phyloP scores from a whole-genome alignment of 2,113 vertebrate genomes.

The Chaetops frenatus region DNA sequence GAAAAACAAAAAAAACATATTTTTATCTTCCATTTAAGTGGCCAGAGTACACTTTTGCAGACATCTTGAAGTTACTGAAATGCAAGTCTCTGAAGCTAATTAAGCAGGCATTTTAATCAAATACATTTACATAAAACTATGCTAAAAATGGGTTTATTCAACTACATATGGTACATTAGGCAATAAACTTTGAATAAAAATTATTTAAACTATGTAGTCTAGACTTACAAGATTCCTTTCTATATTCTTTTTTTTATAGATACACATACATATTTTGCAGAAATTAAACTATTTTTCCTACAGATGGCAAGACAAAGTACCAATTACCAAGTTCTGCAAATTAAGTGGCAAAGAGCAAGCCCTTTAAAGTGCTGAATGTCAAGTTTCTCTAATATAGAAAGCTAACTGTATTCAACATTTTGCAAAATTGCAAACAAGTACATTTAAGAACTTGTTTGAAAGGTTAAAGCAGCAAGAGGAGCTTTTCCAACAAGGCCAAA shows the following conservation, averaged over 20 bases:
- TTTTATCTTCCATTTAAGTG: not conserved
- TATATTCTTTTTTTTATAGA: not conserved
- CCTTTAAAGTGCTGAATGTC: not conserved
- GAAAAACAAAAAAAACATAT: not conserved
- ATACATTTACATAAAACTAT: not conserved
- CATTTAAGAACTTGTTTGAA: not conserved
- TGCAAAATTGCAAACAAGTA: not conserved
- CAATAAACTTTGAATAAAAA: not conserved
- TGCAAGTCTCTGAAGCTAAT: not conserved
- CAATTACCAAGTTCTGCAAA: not conserved
- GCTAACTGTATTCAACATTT: not conserved
- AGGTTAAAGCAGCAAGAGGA: not conserved
- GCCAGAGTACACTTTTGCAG: not conserved
- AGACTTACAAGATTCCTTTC: not conserved
- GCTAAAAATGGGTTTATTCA: not conserved
- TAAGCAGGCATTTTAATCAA: not conserved
- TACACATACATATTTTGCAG: not conserved
- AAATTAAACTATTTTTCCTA: not conserved
- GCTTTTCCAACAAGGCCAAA: not conserved
- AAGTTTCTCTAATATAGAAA: not conserved
- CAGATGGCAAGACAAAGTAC: not conserved
- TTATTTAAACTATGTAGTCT: not conserved
- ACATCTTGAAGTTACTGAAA: not conserved
- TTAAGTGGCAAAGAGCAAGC: not conserved
- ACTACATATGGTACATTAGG: not conserved